These are phyloP conservation scores for Willisornis vidua DNA, from an alignment of 2,113 vertebrate genomes.

Conservation along the genomic window DNA sequence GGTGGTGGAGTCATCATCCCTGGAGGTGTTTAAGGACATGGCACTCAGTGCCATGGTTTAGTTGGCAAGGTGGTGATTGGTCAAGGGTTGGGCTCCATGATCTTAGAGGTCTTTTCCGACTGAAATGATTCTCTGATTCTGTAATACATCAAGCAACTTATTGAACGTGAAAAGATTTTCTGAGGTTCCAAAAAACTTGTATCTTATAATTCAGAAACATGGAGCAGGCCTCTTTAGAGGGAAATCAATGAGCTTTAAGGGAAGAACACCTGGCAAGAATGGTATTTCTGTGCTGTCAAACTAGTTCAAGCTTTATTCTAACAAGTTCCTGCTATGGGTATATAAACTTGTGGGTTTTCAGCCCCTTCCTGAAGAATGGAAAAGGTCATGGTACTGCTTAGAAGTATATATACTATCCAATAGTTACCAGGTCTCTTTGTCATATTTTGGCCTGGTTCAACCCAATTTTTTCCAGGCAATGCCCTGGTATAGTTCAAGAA, in stretches of 20 bases:
- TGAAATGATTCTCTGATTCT: not conserved
- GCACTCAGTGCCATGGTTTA: not conserved
- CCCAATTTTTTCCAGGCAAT: not conserved
- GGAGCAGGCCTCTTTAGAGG: not conserved
- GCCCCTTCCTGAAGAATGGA: not conserved
- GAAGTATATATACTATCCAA: not conserved
- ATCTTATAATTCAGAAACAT: not conserved
- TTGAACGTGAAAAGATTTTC: not conserved
- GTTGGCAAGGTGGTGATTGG: not conserved
- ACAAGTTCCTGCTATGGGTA: not conserved
- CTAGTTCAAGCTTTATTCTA: not conserved
- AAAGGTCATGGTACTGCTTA: not conserved
- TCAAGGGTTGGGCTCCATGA: not conserved
- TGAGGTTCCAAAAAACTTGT: not conserved
- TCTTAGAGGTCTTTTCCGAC: not conserved
- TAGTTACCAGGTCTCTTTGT: not conserved
- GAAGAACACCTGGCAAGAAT: not conserved
- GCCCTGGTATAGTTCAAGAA: not conserved
- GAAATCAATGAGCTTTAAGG: not conserved
- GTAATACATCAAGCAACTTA: not conserved
- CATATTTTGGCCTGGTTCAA: not conserved
- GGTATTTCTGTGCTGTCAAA: not conserved
- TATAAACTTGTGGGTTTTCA: not conserved
- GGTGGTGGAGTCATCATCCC: not conserved
- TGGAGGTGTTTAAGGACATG: not conserved